Evolutionary conservation across 2,113 vertebrate genomes (phyloP), one percentile per base, ranked within the genome.

Genomic region (Dromaius novaehollandiae): DNA sequence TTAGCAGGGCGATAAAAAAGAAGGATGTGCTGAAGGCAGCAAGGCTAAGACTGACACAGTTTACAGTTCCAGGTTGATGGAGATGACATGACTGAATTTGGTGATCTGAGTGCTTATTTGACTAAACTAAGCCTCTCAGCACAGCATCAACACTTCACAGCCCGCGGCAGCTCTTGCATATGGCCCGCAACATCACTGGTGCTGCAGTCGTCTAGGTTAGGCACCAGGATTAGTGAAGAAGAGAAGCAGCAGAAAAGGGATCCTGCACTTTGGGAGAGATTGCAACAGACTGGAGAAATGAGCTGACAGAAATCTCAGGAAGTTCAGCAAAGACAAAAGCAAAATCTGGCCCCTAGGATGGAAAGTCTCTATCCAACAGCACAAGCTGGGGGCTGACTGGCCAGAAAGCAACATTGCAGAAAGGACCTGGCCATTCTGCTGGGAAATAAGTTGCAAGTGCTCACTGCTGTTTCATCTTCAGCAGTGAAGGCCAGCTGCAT

Each of bases 91-190:
- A 53, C 28, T 19, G 60, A 21, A 5, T 84, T 48, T 73, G 46
- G 40, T 75, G 50, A 92, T 60, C 20, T 1, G 6, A 77, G 36
- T 2, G 22, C 6, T 48, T 0, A 0, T 34, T 88, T 73, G 40
- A 15, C 36, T 76, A 50, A 79, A 86, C 22, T 28, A 94, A 93
- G 8, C 3, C 11, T 56, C 26, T 82, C 19, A 44, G 34, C 19
- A 63, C 65, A 50, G 21, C 0, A 0, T 20, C 19, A 68, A 42
- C 19, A 30, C 13, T 68, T 68, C 30, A 30, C 65, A 68, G 65
- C 19, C 18, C 30, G 13, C 13, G 42, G 65, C 65, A 68, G 42
- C 40, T 46, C 40, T 19, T 13, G 11, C 40, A 66, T 30, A 21
- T 6, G 6, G 9, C 32, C 56, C 56, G 34, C 56, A 19, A 18